Conservation (phyloP, 37 sponge, comb jelly and placozoan genomes). For the Chondrilla cf. caribensis region DNA sequence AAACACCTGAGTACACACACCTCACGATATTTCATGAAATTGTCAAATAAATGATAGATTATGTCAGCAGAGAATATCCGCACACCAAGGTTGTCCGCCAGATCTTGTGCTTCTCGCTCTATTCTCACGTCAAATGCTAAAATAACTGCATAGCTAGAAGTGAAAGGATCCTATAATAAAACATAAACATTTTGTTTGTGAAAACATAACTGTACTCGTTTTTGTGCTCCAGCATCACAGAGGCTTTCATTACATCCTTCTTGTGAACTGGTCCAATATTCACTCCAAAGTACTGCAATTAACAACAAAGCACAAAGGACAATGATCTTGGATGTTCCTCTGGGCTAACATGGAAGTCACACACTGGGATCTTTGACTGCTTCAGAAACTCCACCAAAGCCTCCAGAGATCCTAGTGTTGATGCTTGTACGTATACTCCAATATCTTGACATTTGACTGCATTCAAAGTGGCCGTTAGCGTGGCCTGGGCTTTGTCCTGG, state of each 20-base stretch:
- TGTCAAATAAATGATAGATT: conserved; percentile 98
- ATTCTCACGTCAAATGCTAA: conserved; percentile 97
- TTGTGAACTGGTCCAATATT: conserved; percentile 98
- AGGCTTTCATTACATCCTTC: conserved; percentile 95
- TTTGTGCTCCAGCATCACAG: conserved; percentile 95
- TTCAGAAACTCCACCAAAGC: conserved; percentile 94
- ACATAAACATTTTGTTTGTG: too few species aligned
- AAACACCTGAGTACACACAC: conserved; percentile 31
- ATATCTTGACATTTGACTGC: conserved; percentile 78
- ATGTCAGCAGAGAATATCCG: conserved; percentile 96
- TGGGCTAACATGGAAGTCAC: background rate
- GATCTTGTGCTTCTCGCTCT: conserved; percentile 94
- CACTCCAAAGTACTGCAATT: conserved; percentile 73
- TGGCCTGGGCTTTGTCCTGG: conserved; percentile 59
- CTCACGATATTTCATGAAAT: conserved; percentile 89
- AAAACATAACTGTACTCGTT: conserved; percentile 75
- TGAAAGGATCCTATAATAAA: background rate
- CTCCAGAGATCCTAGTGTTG: conserved; percentile 96
- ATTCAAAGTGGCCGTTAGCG: conserved; percentile 61
- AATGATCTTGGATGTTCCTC: background rate
- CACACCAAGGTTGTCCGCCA: conserved; percentile 89
- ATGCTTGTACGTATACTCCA: conserved; percentile 98
- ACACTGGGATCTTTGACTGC: conserved; percentile 92
- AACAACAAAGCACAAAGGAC: background rate
- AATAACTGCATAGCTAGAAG: conserved; percentile 89